Conservation (phyloP, 2,113 vertebrate species). For the Gila orcuttii region DNA sequence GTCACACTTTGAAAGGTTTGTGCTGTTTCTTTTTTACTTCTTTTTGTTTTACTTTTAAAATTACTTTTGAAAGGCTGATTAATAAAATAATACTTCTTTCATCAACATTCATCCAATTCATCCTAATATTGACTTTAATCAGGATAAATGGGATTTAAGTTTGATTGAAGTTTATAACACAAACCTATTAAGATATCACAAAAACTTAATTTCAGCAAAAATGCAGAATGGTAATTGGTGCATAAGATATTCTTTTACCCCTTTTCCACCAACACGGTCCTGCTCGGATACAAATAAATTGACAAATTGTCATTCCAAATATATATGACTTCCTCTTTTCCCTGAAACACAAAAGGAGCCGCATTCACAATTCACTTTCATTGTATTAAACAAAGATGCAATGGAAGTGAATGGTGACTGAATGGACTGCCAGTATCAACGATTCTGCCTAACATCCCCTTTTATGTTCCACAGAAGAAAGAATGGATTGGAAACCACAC, state of each 20-base stretch:
- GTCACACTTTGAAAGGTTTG: constrained; percentile 45
- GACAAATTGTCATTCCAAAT: background rate
- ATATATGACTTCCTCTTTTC: background rate
- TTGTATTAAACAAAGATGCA: background rate
- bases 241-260: constrained; percentile 11
- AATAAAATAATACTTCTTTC: background rate
- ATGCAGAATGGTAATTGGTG: constrained; percentile 28
- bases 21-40: background rate
- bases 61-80: background rate
- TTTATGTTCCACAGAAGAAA: background rate
- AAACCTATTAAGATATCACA: constrained; percentile 43
- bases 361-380: background rate
- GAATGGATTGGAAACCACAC: background rate
- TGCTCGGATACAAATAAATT: background rate
- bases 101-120: background rate
- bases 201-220: constrained; percentile 47
- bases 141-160: background rate
- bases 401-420: background rate
- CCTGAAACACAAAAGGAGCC: background rate
- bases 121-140: background rate
- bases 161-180: constrained; percentile 13
- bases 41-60: background rate
- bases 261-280: constrained; percentile 17
- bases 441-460: background rate
- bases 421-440: background rate